Conservation (phyloP, 2,888 invertebrate species). For the Folsomia manolachei region DNA sequence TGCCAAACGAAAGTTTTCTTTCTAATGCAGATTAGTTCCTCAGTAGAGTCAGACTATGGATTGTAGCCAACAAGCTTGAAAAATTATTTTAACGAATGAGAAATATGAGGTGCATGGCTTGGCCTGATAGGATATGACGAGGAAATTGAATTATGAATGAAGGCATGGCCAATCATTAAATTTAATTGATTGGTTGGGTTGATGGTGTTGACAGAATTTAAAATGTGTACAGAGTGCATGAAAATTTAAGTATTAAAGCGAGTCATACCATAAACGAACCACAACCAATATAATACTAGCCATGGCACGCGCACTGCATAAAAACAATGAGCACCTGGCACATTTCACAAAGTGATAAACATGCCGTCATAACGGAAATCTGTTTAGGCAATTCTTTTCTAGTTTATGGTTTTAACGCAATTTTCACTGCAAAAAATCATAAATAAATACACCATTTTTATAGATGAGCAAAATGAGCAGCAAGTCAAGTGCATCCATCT, state of each 20-base stretch:
- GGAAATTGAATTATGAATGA: not conserved
- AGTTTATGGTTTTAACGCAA: not conserved
- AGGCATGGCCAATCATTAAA: not conserved
- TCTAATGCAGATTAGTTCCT: too few species aligned
- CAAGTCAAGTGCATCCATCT: too few species aligned
- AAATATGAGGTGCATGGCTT: not conserved
- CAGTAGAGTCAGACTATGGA: too few species aligned
- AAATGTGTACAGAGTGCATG: too few species aligned
- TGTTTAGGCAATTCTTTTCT: not conserved
- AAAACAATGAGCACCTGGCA: not conserved
- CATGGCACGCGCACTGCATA: not conserved
- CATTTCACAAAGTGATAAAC: not conserved
- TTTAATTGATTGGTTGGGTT: too few species aligned
- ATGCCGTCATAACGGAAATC: not conserved
- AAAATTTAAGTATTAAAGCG: too few species aligned
- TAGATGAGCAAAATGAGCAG: not conserved
- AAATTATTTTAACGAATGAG: not conserved
- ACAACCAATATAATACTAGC: too few species aligned
- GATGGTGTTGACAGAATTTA: not conserved
- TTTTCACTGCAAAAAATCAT: not conserved
- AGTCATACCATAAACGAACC: too few species aligned
- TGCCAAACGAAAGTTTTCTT: too few species aligned
- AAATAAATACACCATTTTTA: not conserved
- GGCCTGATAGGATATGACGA: too few species aligned
- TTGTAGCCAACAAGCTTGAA: not conserved